These are phyloP conservation scores for Kryptolebias marmoratus DNA, from an alignment of 2,113 vertebrate genomes.

Conservation along the genomic window DNA sequence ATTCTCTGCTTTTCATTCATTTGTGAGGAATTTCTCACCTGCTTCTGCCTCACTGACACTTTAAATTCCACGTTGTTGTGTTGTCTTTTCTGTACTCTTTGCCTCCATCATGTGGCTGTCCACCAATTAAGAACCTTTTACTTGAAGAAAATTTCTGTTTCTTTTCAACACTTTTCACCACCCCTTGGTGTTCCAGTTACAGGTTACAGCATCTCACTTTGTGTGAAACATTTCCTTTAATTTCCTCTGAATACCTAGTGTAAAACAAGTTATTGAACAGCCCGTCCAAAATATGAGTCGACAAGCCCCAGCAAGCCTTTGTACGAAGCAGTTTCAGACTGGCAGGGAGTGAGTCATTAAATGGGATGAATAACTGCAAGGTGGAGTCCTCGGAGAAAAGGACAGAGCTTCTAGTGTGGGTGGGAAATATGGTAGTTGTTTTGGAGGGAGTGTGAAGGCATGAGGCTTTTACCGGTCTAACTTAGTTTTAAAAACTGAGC, in stretches of 20 bases:
- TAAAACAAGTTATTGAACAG: background rate
- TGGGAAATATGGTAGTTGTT: conserved; percentile 38
- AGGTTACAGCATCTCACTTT: too few species aligned
- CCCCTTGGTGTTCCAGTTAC: too few species aligned
- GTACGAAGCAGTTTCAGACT: background rate
- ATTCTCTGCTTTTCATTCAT: background rate
- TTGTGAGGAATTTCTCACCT: background rate
- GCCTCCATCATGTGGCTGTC: background rate
- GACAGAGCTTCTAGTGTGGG: conserved; percentile 6
- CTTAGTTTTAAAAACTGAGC: too few species aligned
- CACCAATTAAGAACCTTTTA: too few species aligned
- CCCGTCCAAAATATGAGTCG: background rate
- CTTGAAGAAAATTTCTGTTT: background rate
- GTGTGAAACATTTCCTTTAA: background rate
- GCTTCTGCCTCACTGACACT: background rate
- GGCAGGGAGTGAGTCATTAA: conserved; percentile 39
- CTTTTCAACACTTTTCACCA: background rate
- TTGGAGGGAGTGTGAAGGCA: background rate
- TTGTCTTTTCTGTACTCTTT: too few species aligned
- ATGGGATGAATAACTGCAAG: conserved; percentile 32
- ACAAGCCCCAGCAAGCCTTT: conserved; percentile 39
- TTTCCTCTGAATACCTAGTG: background rate
- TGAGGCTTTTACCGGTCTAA: too few species aligned
- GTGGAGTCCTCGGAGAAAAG: background rate
- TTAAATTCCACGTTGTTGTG: too few species aligned